These are phyloP conservation scores for Spheniscus humboldti DNA, from an alignment of 2,797 vertebrate species.

Conservation along the genomic window DNA sequence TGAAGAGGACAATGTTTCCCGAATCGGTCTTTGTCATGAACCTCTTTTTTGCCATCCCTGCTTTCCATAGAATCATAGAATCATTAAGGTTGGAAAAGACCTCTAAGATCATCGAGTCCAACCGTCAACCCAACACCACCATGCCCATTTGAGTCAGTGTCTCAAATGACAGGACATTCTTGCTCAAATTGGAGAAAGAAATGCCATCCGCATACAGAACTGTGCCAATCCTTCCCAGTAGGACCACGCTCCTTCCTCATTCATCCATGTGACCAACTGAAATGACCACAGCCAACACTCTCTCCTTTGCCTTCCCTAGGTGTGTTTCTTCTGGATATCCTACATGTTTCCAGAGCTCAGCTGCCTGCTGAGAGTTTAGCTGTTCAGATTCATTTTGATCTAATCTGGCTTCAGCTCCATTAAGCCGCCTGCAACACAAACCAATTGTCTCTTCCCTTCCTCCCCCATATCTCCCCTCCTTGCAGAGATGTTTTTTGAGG, in stretches of 20 bases:
- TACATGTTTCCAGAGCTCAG: neutral
- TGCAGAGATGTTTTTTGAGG: neutral
- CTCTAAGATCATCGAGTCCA: too few relatives aligned
- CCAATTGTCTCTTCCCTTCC: neutral
- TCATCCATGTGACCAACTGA: neutral
- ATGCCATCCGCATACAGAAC: neutral
- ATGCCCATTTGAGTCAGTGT: neutral
- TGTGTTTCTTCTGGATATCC: neutral
- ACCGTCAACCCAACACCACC: too few relatives aligned
- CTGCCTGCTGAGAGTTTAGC: neutral
- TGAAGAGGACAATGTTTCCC: neutral
- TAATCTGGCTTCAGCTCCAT: neutral
- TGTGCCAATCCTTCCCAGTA: neutral
- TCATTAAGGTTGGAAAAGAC: too few relatives aligned
- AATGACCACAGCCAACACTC: accelerated
- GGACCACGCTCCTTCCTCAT: neutral
- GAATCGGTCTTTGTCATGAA: neutral
- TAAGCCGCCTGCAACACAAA: neutral
- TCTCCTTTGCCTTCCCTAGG: neutral
- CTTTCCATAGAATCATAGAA: neutral
- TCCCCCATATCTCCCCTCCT: neutral
- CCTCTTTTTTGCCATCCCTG: neutral
- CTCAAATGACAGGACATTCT: neutral
- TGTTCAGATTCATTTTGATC: neutral
- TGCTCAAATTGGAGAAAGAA: neutral